Evolutionary conservation across 2,797 vertebrate species (phyloP).

Genomic region (Fratercula arctica): DNA sequence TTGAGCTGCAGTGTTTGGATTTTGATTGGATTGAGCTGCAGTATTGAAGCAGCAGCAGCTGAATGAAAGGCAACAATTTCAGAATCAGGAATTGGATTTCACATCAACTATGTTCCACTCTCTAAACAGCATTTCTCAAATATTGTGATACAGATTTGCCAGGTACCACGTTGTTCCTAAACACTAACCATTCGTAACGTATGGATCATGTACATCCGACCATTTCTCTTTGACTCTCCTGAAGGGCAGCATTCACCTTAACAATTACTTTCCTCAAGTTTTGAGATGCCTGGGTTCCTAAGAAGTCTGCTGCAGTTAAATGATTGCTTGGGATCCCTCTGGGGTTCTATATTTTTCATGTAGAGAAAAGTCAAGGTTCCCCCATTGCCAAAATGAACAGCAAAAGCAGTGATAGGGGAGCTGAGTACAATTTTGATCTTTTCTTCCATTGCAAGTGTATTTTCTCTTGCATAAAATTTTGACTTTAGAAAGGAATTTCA

Average conservation of each 20-base stretch:
- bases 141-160: not conserved
- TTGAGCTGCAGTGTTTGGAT: not conserved
- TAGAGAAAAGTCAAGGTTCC: not conserved
- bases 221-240: not conserved
- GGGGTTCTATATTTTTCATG: not conserved
- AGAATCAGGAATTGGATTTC: not conserved
- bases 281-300: not conserved
- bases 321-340: not conserved
- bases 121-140: not conserved
- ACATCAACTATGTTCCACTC: rapidly evolving
- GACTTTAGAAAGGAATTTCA: not conserved
- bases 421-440: not conserved
- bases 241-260: not conserved
- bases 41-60: not conserved
- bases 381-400: not conserved
- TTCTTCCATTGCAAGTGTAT: not conserved
- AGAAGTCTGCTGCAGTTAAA: not conserved
- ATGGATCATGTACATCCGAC: not conserved
- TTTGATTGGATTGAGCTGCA: not conserved
- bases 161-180: not conserved
- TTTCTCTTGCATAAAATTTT: not conserved
- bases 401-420: not conserved
- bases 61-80: not conserved
- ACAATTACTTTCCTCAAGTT: not conserved
- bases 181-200: not conserved